These are phyloP conservation scores for Amblyornis subalaris DNA, from an alignment of 2,113 vertebrate species.

Conservation along the genomic window DNA sequence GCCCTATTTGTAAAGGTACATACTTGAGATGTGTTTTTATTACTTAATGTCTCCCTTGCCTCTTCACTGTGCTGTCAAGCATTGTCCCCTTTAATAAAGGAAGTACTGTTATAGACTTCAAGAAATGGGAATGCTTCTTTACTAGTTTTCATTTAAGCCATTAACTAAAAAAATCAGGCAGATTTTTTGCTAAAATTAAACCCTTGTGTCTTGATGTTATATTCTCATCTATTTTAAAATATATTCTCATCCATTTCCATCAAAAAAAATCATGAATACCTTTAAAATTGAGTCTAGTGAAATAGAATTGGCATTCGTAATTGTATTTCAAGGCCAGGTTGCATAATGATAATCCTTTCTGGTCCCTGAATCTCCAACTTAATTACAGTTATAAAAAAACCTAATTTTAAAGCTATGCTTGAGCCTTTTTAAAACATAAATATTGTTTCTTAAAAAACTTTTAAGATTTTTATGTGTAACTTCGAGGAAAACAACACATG, in stretches of 20 bases:
- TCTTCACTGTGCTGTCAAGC: background rate
- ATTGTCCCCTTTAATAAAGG: background rate
- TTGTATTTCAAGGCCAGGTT: background rate
- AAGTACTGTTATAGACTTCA: background rate
- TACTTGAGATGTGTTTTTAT: background rate
- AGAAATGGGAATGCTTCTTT: background rate
- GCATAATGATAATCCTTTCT: background rate
- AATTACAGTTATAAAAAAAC: background rate
- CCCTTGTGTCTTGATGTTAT: background rate
- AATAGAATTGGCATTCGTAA: background rate
- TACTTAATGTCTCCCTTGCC: background rate
- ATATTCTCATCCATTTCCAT: too few species aligned
- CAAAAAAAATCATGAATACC: fast-evolving
- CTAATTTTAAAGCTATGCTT: background rate
- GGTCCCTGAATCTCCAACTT: background rate
- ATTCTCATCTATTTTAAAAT: background rate
- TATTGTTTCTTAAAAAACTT: background rate
- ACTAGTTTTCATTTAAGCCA: background rate
- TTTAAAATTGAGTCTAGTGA: background rate
- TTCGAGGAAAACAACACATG: background rate
- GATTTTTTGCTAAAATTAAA: background rate
- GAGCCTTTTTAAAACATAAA: background rate
- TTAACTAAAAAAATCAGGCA: background rate
- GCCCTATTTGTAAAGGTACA: background rate
- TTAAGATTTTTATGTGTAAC: background rate